Evolutionary conservation across 2,113 vertebrate species (phyloP).

Genomic region (Pelecanus crispus): DNA sequence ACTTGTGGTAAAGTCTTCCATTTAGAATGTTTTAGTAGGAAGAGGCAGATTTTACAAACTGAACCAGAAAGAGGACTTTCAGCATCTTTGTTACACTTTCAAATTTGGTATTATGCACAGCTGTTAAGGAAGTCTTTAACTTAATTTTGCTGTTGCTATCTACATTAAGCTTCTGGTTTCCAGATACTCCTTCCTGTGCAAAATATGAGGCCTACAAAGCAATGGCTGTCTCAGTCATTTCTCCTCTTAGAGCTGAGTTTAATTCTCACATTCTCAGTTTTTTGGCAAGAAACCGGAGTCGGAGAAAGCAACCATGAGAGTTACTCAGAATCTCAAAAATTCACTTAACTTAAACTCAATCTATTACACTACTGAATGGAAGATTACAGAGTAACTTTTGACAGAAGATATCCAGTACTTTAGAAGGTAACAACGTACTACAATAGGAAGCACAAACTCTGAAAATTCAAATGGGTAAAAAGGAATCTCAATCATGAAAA

Average conservation of each 20-base stretch:
- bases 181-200: background rate
- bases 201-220: background rate
- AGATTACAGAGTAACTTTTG: background rate
- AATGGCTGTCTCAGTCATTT: background rate
- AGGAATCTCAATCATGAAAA: background rate
- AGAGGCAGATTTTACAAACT: slow-evolving; percentile 8
- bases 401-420: background rate
- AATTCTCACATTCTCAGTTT: background rate
- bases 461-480: background rate
- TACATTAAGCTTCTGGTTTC: background rate
- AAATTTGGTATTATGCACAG: background rate
- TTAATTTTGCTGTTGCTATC: background rate
- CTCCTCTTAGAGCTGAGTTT: background rate
- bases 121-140: background rate
- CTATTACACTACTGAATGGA: background rate
- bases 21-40: slow-evolving; percentile 40
- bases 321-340: background rate
- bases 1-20: slow-evolving; percentile 34
- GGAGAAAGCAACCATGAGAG: background rate
- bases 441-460: background rate
- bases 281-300: background rate
- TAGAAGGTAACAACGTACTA: background rate
- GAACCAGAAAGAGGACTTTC: background rate
- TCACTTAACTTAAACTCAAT: background rate
- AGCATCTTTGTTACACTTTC: background rate